Base-by-base conservation (phyloP, 2,797 vertebrate species). In the Gymnothorax reevesii region DNA sequence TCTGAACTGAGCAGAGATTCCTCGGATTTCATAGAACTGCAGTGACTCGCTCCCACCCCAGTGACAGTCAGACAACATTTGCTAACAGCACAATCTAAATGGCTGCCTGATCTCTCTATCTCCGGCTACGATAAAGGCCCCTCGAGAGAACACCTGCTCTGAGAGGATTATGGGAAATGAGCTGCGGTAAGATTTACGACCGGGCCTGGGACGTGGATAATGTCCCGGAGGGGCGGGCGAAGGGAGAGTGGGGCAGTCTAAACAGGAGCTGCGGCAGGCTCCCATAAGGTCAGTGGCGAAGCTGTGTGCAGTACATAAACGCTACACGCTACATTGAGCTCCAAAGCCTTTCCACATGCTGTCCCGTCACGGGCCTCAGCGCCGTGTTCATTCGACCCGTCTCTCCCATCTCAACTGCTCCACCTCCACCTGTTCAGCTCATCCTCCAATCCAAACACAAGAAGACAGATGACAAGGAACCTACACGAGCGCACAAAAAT, bases 321-420 rank as follows among this genome's bases (percentile, higher is more conserved):
- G 92, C 92, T 93, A 90, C 92, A 95, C 85, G 94, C 95, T 94
- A 95, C 95, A 95, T 95, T 95, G 94, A 91, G 90, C 88, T 71
- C 93, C 92, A 94, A 94, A 96, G 94, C 92, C 94, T 90, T 95
- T 95, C 94, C 94, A 96, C 94, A 94, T 95, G 95, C 93, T 95
- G 93, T 95, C 95, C 33, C 94, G 93, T 92, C 91, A 90, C 94
- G 94, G 94, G 93, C 92, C 94, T 94, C 92, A 57, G 59, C 33
- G 2, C 33, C 33, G 33, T 42, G 33, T 42, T 42, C 33, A 42
- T 42, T 2, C 33, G 33, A 42, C 86, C 91, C 93, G 91, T 91
- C 92, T 94, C 90, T 88, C 86, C 89, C 88, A 90, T 91, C 90
- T 88, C 90, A 92, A 92, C 94, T 55, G 33, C 66, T 3, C n/a